These are phyloP conservation scores for Peribatodes rhomboidaria DNA, from an alignment of 2,888 invertebrate genomes.

Conservation along the genomic window DNA sequence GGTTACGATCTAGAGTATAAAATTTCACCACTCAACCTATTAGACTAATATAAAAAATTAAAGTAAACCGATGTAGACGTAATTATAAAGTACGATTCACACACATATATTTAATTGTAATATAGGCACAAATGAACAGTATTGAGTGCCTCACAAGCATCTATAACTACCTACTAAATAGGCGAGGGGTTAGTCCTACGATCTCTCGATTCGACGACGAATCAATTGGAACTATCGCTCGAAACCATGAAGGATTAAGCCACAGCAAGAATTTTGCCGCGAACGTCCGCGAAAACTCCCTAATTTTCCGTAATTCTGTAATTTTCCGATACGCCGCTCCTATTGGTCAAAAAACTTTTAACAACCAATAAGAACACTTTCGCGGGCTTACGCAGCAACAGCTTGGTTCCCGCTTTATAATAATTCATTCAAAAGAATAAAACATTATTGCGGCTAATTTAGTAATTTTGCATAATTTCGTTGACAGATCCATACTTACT, in stretches of 20 bases:
- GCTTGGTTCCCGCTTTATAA: too few relatives aligned
- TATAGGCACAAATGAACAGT: slow-evolving; percentile 82
- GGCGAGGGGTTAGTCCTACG: slow-evolving; percentile 83
- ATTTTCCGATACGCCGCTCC: too few relatives aligned
- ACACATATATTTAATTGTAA: slow-evolving; percentile 67
- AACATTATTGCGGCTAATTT: too few relatives aligned
- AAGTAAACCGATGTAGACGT: slow-evolving; percentile 46
- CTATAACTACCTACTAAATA: slow-evolving; percentile 70
- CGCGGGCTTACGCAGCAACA: too few relatives aligned
- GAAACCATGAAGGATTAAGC: slow-evolving; percentile 14
- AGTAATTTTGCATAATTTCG: too few relatives aligned
- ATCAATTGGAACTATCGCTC: slow-evolving; percentile 37
- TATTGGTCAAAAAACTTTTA: too few relatives aligned
- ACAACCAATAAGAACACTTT: too few relatives aligned
- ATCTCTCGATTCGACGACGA: slow-evolving; percentile 46
- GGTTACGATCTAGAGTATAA: slow-evolving; percentile 75
- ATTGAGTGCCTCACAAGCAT: slow-evolving; percentile 69
- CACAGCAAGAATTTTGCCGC: too few relatives aligned
- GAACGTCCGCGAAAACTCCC: too few relatives aligned
- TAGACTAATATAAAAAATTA: slow-evolving; percentile 66
- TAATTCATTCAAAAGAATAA: too few relatives aligned
- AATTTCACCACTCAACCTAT: slow-evolving; percentile 73
- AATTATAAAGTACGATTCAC: slow-evolving; percentile 58
- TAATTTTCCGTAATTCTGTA: too few relatives aligned
- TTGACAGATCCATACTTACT: too few relatives aligned